Percentiles rank a stretch among this genome's conserved stretches.
These are phyloP conservation scores for Ctenopoma kingsleyae DNA, from an alignment of 2,797 vertebrate species.

Conservation along the genomic window DNA sequence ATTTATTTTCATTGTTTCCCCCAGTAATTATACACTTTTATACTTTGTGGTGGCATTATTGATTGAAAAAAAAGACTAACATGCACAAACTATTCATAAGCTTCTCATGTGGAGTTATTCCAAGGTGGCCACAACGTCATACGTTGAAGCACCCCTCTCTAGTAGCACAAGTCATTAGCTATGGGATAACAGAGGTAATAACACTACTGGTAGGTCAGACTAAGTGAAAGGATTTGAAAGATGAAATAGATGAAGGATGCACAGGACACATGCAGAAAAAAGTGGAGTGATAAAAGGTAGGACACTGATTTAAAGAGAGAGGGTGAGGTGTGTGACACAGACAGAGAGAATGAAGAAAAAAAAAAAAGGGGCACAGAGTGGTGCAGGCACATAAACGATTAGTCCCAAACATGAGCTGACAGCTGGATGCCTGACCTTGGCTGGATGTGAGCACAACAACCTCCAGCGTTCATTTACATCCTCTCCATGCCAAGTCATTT, in stretches of 20 bases:
- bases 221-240: slow-evolving; percentile 51
- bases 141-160: slow-evolving; percentile 29
- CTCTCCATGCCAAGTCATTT: slow-evolving; percentile 87
- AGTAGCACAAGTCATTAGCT: slow-evolving; percentile 50
- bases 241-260: slow-evolving; percentile 56
- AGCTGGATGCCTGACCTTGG: slow-evolving; percentile 84
- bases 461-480: slow-evolving; percentile 83
- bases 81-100: neutral
- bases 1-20: neutral
- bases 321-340: slow-evolving; percentile 77
- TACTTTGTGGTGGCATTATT: neutral
- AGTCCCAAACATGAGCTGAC: slow-evolving; percentile 81
- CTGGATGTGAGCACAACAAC: slow-evolving; percentile 77
- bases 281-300: slow-evolving; percentile 60
- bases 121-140: slow-evolving; percentile 48
- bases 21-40: neutral
- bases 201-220: slow-evolving; percentile 30
- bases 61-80: neutral
- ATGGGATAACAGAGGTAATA: slow-evolving; percentile 43
- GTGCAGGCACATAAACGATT: slow-evolving; percentile 83
- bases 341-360: slow-evolving; percentile 56
- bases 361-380: slow-evolving; percentile 71
- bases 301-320: slow-evolving; percentile 73
- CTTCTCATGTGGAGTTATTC: slow-evolving; percentile 22
- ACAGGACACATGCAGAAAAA: slow-evolving; percentile 60